Conservation (phyloP, 2,113 vertebrate genomes). For the Triplophysa dalaica region DNA sequence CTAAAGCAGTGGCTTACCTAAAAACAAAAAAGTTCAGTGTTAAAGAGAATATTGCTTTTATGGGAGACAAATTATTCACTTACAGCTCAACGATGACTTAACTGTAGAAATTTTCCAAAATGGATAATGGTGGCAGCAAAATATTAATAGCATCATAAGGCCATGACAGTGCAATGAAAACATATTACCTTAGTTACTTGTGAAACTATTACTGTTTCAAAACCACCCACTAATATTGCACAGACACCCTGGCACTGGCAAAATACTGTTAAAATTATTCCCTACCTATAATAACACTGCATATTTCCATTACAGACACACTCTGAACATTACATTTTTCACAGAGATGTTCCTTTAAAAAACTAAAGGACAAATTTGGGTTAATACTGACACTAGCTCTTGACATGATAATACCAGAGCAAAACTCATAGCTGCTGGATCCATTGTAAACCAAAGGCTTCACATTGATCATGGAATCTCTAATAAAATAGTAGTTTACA, state of each 20-base stretch:
- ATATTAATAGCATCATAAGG: too few species aligned
- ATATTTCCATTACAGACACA: not conserved
- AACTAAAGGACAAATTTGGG: not conserved
- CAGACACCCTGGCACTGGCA: not conserved
- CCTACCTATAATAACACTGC: not conserved
- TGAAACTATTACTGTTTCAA: not conserved
- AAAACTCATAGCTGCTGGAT: not conserved
- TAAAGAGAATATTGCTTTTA: not conserved
- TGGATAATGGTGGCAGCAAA: too few species aligned
- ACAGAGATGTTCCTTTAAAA: too few species aligned
- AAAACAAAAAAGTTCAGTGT: not conserved
- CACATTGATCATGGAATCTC: not conserved
- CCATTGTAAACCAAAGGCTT: not conserved
- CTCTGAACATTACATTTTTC: too few species aligned
- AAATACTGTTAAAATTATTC: not conserved
- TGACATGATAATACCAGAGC: not conserved
- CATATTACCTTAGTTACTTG: too few species aligned
- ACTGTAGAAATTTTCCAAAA: too few species aligned
- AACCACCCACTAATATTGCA: not conserved
- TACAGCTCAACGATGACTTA: too few species aligned
- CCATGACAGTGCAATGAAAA: too few species aligned
- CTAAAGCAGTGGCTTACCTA: not conserved
- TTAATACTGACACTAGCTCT: not conserved
- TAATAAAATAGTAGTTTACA: conserved; percentile 24
- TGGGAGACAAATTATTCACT: too few species aligned